Evolutionary conservation across 35 echinoderm and acorn worm genomes (phyloP), one percentile per base, ranked within the genome.

Genomic region (Patiria miniata): DNA sequence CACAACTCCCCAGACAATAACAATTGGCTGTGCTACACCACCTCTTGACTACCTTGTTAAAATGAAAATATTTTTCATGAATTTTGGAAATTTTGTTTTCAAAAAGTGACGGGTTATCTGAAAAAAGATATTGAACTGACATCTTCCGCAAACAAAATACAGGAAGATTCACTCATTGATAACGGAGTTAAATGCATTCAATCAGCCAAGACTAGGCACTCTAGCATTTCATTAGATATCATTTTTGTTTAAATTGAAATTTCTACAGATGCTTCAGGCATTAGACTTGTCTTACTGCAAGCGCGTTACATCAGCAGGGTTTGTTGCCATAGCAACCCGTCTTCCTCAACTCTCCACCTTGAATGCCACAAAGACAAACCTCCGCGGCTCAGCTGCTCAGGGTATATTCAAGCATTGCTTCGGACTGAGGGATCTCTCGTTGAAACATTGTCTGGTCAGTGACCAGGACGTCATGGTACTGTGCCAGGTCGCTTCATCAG

Each of bases 261-360:
- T n/a, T n/a, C n/a, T n/a, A 30, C 29, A 73, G 65, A 34, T 73
- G 26, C 18, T 73, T 73, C 65, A 73, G 7, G 34, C 14, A 73
- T 34, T 73, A 8, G 26, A 73, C 34, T 73, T 73, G 26, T 32
- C 65, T 14, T 32, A 73, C 65, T 73, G 65, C 65, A 73, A 73
- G 65, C 26, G 65, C 14, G 65, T 73, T 73, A 73, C 65, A 73
- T 73, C 65, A 26, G 65, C 65, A 73, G 65, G 65, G 14, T 73
- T 73, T 30, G 0, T 10, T 73, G 65, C 65, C 26, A 36, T 73
- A 73, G 65, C 65, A 32, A 73, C 65, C 19, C 21, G 65, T 30
- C 65, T 73, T 73, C n/a, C 30, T 10, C 34, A 73, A 32, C n/a
- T 73, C 21, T 73, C 65, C 2, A 73, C 65, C 29, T 34, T 73